phyloP scores from a whole-genome alignment of 2,797 vertebrate genomes.

The Antrozous pallidus region DNA sequence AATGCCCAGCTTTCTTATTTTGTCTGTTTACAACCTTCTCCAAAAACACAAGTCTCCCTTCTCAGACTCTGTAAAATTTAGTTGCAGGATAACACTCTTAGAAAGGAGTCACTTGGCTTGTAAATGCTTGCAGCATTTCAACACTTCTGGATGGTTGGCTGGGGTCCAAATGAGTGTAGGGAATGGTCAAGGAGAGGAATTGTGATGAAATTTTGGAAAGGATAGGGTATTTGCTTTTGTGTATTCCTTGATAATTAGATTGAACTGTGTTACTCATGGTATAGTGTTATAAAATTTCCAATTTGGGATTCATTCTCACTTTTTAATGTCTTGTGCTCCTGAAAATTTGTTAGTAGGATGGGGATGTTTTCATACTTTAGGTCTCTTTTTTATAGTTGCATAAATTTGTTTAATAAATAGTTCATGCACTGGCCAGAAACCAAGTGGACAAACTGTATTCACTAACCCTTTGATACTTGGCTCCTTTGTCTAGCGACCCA shows the following conservation, averaged over 20 bases:
- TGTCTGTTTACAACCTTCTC: constrained; percentile 36
- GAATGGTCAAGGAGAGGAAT: constrained; percentile 60
- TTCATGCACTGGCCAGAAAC: constrained; percentile 76
- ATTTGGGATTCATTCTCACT: constrained; percentile 49
- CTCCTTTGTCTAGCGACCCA: constrained; percentile 79
- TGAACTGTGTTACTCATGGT: constrained; percentile 48
- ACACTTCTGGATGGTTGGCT: constrained; percentile 65
- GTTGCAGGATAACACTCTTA: constrained; percentile 47
- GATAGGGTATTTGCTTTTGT: constrained; percentile 63
- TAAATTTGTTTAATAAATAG: constrained; percentile 75
- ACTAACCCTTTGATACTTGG: constrained; percentile 83
- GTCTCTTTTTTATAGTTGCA: constrained; percentile 49
- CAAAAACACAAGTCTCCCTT: constrained; percentile 6
- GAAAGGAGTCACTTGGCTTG: constrained; percentile 60
- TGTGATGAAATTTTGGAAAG: constrained; percentile 68
- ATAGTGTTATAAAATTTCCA: constrained; percentile 51
- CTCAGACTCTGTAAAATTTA: constrained; percentile 59
- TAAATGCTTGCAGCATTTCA: constrained; percentile 64
- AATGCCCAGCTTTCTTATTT: constrained; percentile 48
- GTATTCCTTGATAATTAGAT: constrained; percentile 71
- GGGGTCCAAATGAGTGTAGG: constrained; percentile 67
- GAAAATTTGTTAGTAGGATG: constrained; percentile 51
- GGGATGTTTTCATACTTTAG: constrained; percentile 46
- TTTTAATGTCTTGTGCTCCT: constrained; percentile 47
- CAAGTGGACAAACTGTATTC: constrained; percentile 85